These are phyloP conservation scores for Pica pica DNA, from an alignment of 2,113 vertebrate species.

Conservation along the genomic window DNA sequence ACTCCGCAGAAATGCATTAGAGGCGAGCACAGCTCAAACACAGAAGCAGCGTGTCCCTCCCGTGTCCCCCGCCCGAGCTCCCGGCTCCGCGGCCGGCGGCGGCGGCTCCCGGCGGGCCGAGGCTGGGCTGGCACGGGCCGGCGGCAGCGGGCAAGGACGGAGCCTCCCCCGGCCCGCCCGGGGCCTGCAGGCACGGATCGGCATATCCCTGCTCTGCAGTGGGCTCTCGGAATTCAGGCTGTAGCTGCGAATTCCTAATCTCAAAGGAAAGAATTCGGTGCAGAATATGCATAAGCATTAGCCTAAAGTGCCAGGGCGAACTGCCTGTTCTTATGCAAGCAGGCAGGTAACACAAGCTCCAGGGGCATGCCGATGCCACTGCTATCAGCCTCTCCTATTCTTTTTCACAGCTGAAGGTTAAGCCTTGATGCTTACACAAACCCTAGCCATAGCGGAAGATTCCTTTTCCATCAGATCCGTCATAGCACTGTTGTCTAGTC, in stretches of 20 bases:
- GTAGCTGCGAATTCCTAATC: not conserved
- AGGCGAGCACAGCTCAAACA: fast-evolving
- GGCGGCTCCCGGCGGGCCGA: not conserved
- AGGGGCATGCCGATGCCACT: not conserved
- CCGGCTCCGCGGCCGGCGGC: not conserved
- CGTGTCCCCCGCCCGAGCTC: too few species aligned
- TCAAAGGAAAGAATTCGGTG: not conserved
- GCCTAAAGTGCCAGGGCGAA: not conserved
- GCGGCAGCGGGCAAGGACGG: too few species aligned
- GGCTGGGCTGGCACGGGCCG: too few species aligned
- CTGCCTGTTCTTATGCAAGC: not conserved
- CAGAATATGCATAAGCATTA: not conserved
- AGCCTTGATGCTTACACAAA: not conserved
- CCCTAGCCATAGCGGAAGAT: not conserved
- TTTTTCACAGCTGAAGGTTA: not conserved
- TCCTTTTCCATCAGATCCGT: not conserved
- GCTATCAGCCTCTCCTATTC: not conserved
- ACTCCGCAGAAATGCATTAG: fast-evolving
- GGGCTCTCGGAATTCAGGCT: not conserved
- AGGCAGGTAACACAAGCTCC: not conserved
- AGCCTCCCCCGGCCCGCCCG: too few species aligned
- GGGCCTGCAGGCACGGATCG: not conserved
- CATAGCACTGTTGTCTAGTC: not conserved
- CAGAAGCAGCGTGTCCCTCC: fast-evolving
- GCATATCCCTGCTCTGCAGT: not conserved